Conservation (phyloP, 2,113 vertebrate species). For the Trogon melanurus region DNA sequence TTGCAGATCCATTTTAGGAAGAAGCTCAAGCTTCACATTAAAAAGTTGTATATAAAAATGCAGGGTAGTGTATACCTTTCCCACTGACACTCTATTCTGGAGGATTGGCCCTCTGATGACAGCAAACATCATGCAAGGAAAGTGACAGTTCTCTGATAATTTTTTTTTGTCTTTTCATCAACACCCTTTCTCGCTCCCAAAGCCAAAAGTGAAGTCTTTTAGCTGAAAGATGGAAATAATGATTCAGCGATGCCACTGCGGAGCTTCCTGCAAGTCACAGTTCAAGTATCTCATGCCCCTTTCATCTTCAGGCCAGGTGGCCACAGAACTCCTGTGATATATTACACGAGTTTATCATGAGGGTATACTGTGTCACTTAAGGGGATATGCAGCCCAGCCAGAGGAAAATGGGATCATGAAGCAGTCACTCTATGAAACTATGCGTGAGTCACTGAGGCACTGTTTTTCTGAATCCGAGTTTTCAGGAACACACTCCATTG, state of each 20-base stretch:
- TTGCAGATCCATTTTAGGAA: neutral
- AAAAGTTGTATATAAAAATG: neutral
- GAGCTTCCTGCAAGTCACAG: neutral
- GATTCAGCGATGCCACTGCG: neutral
- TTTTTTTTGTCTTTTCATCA: neutral
- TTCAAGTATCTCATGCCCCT: neutral
- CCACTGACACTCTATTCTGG: neutral
- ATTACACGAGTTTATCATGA: neutral
- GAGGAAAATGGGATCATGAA: neutral
- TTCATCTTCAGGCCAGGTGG: neutral
- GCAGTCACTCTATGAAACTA: neutral
- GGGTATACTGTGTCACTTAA: neutral
- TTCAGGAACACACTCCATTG: neutral
- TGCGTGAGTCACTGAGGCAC: neutral
- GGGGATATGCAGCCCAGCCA: neutral
- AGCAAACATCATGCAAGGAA: neutral
- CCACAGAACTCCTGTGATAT: neutral
- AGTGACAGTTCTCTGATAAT: neutral
- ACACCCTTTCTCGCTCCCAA: neutral
- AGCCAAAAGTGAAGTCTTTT: neutral
- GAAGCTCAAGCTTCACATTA: neutral
- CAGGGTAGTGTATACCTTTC: neutral
- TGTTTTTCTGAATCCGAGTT: neutral
- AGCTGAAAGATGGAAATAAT: neutral
- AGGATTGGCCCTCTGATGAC: neutral